Conservation (phyloP, 2,888 invertebrate species). For the Hetaerina titia region DNA sequence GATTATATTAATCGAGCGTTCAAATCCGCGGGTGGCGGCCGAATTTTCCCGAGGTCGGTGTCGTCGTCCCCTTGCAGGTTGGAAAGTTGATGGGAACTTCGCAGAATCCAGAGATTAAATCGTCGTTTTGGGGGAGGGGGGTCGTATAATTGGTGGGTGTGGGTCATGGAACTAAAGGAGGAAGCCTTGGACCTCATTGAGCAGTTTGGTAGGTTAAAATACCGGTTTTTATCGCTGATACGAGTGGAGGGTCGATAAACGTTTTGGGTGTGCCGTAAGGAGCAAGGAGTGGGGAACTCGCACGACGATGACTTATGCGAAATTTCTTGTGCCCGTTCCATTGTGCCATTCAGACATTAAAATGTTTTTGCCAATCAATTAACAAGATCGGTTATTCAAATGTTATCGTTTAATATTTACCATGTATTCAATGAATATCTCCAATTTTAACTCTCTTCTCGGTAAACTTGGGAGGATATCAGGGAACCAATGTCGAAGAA, state of each 20-base stretch:
- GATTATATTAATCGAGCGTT: too few species aligned
- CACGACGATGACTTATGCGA: not conserved
- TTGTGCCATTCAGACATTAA: not conserved
- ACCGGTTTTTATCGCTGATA: too few species aligned
- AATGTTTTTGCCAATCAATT: not conserved
- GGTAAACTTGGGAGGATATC: too few species aligned
- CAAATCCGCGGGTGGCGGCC: not conserved
- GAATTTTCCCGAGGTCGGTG: not conserved
- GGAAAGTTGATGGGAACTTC: not conserved
- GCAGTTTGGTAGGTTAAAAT: not conserved
- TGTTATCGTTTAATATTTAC: too few species aligned
- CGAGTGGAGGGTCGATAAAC: too few species aligned
- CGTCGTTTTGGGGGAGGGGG: not conserved
- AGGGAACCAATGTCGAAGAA: too few species aligned
- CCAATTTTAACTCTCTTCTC: too few species aligned
- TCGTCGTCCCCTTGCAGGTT: not conserved
- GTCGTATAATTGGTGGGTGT: not conserved
- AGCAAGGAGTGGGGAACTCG: too few species aligned
- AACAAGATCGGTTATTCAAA: too few species aligned
- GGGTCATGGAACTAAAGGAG: not conserved
- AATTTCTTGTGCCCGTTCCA: not conserved
- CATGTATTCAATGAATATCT: too few species aligned
- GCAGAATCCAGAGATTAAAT: not conserved
- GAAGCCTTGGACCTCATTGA: not conserved
- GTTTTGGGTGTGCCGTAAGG: too few species aligned